phyloP scores from a whole-genome alignment of 2,797 vertebrate species.

The Chromobotia macracanthus region DNA sequence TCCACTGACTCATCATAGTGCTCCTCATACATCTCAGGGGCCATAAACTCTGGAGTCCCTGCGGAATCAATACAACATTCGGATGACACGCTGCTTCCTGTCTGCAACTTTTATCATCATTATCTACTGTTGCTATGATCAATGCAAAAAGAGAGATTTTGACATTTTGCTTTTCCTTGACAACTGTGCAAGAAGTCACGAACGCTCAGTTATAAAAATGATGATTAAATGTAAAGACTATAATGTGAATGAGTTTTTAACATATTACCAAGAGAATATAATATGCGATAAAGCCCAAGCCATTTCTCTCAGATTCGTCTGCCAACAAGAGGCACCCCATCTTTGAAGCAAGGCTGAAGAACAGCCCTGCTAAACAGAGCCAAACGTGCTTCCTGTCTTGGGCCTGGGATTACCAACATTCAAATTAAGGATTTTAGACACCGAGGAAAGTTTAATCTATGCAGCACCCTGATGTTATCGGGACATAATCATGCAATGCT shows the following conservation, averaged over 20 bases:
- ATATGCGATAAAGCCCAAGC: neutral
- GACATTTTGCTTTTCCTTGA: neutral
- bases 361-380: neutral
- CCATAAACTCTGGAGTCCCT: slow-evolving; percentile 86
- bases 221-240: neutral
- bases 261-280: neutral
- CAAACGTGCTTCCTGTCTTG: neutral
- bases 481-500: neutral
- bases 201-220: neutral
- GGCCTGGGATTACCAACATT: neutral
- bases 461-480: neutral
- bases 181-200: neutral
- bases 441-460: neutral
- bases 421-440: slow-evolving; percentile 11
- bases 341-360: slow-evolving; percentile 10
- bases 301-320: neutral
- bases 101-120: neutral
- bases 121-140: slow-evolving; percentile 4
- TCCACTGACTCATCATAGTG: slow-evolving; percentile 98
- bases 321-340: neutral
- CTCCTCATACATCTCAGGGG: slow-evolving; percentile 96
- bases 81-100: neutral
- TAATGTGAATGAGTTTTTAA: neutral
- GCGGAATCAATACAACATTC: slow-evolving; percentile 35
- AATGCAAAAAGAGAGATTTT: neutral